Evolutionary conservation across 92 coral and sea anemone genomes (phyloP).

Genomic region (Epizoanthus rinbou): DNA sequence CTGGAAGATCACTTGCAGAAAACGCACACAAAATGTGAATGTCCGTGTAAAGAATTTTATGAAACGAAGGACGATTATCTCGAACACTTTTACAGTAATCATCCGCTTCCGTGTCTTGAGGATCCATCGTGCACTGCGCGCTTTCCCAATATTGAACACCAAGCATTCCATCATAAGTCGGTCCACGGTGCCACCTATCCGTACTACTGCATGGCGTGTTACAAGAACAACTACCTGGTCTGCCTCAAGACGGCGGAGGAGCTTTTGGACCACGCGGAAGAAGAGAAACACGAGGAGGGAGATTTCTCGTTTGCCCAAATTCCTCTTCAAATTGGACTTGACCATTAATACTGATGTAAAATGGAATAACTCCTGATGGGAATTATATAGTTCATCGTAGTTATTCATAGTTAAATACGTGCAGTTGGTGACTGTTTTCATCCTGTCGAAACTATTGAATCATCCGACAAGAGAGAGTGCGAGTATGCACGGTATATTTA

Average conservation of each 20-base stretch:
- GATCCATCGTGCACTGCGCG: constrained; percentile 81
- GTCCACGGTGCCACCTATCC: constrained; percentile 85
- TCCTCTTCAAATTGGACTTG: constrained; percentile 59
- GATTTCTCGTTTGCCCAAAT: constrained; percentile 89
- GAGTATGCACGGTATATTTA: too few species aligned
- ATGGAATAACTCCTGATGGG: too few species aligned
- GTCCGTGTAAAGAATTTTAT: constrained; percentile 72
- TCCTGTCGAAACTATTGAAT: too few species aligned
- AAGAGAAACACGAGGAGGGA: constrained; percentile 70
- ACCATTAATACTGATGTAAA: not conserved
- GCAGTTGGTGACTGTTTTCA: too few species aligned
- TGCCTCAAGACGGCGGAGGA: constrained; percentile 86
- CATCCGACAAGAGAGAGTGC: too few species aligned
- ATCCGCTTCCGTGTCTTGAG: constrained; percentile 87
- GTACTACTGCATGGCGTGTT: constrained; percentile 90
- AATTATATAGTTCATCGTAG: too few species aligned
- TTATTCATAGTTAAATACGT: too few species aligned
- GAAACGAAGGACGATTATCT: constrained; percentile 69
- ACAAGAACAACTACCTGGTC: constrained; percentile 71
- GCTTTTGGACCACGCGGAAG: constrained; percentile 74
- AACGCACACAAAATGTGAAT: constrained; percentile 72
- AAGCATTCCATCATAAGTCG: constrained; percentile 87
- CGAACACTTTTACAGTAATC: constrained; percentile 78
- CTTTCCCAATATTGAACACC: constrained; percentile 82
- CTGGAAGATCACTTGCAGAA: constrained; percentile 75